These are phyloP conservation scores for Gyrodactylus salaris DNA, from an alignment of 1,140 invertebrate species.

Conservation along the genomic window DNA sequence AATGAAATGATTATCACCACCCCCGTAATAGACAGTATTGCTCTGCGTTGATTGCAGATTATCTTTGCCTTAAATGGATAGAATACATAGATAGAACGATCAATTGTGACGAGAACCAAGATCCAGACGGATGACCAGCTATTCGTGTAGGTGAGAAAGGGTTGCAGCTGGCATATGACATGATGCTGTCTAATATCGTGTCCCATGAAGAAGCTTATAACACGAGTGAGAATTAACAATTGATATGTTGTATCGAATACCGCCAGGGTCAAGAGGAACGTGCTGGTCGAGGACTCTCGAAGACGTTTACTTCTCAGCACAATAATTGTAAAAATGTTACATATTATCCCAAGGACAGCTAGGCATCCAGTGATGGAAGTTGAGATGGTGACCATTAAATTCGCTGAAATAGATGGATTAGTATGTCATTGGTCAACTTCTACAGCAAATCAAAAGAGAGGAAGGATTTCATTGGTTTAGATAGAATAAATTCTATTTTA, in stretches of 20 bases:
- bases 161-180: neutral
- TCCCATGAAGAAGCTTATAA: neutral
- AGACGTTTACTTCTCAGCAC: neutral
- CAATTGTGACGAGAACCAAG: neutral
- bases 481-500: too few relatives aligned
- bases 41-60: neutral
- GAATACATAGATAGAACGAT: neutral
- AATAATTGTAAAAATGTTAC: neutral
- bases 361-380: neutral
- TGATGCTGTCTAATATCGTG: neutral
- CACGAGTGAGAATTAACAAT: neutral
- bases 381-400: neutral
- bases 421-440: too few relatives aligned
- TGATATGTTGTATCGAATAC: neutral
- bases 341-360: neutral
- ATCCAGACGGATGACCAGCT: neutral
- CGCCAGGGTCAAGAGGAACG: neutral
- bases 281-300: neutral
- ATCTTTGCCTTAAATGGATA: constrained; percentile 2
- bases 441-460: too few relatives aligned
- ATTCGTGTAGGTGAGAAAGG: neutral
- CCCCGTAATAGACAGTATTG: neutral
- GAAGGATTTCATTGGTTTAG: too few relatives aligned
- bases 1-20: neutral
- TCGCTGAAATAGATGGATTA: too few relatives aligned